phyloP scores from a whole-genome alignment of 2,113 vertebrate genomes.

The Pungitius pungitius region DNA sequence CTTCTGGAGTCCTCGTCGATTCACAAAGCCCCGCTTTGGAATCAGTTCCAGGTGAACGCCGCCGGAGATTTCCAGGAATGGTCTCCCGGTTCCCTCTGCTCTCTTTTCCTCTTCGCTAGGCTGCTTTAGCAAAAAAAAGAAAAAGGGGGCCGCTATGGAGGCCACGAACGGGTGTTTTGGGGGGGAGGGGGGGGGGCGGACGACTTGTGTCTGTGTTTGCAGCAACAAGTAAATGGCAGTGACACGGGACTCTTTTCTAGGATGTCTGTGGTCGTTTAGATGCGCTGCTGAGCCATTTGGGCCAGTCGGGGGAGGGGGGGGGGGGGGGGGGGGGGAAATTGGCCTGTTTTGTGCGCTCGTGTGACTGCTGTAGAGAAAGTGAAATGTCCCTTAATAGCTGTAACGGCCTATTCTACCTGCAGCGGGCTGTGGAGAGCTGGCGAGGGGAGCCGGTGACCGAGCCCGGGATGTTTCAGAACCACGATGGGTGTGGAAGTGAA shows the following conservation, averaged over 20 bases:
- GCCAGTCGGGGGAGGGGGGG: too few species aligned
- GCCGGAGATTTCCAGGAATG: conserved; percentile 63
- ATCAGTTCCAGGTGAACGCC: conserved; percentile 79
- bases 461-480: conserved; percentile 42
- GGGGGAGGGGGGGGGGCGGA: neutral
- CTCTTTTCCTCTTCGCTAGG: conserved; percentile 15
- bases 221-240: conserved; percentile 19
- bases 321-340: neutral
- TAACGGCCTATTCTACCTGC: conserved; percentile 10
- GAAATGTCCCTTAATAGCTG: conserved; percentile 19
- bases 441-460: conserved; percentile 27
- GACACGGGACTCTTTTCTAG: neutral
- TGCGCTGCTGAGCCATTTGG: conserved; percentile 13
- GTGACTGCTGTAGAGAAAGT: neutral
- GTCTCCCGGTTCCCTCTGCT: conserved; percentile 40
- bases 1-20: conserved; percentile 33
- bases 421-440: conserved; percentile 30
- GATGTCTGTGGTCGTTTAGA: conserved; percentile 9
- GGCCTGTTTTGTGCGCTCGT: conserved; percentile 15
- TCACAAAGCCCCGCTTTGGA: conserved; percentile 51
- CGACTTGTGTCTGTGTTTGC: conserved; percentile 23
- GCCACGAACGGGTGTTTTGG: conserved; percentile 8
- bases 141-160: conserved; percentile 13
- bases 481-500: conserved; percentile 62
- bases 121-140: conserved; percentile 11